Conservation (phyloP, 2,113 vertebrate genomes). For the Sprattus sprattus region DNA sequence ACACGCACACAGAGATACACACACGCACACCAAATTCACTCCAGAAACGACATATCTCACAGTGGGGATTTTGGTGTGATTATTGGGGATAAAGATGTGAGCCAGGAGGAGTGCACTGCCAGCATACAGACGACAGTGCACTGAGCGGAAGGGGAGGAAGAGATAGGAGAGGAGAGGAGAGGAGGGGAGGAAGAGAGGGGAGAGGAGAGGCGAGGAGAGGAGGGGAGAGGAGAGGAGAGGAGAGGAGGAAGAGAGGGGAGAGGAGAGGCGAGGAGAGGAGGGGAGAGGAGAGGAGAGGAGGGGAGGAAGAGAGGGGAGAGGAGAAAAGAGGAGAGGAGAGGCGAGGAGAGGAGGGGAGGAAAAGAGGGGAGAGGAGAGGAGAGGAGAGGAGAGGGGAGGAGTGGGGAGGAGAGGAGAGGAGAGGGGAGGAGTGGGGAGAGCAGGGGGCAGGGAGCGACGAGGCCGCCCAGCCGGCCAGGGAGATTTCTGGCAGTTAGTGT, state of each 20-base stretch:
- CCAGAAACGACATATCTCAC: neutral
- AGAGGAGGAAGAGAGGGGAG: no score
- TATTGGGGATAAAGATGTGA: neutral
- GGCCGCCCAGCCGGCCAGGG: neutral
- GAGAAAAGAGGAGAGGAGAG: no score
- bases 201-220: neutral
- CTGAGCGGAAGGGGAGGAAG: neutral
- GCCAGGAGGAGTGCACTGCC: neutral
- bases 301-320: no score
- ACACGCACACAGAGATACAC: neutral
- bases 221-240: neutral
- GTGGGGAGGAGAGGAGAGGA: neutral
- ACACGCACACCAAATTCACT: neutral
- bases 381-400: neutral
- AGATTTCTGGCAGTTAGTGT: slow-evolving; percentile 5
- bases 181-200: no score
- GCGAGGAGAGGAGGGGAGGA: no score
- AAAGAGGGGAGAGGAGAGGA: no score
- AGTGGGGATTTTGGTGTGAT: neutral
- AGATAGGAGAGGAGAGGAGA: no score
- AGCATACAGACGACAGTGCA: neutral
- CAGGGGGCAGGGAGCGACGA: neutral
- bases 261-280: neutral
- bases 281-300: no score
- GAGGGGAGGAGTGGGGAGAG: neutral